Conservation (phyloP, 2,113 vertebrate genomes). For the Nothocercus nigrocapillus region DNA sequence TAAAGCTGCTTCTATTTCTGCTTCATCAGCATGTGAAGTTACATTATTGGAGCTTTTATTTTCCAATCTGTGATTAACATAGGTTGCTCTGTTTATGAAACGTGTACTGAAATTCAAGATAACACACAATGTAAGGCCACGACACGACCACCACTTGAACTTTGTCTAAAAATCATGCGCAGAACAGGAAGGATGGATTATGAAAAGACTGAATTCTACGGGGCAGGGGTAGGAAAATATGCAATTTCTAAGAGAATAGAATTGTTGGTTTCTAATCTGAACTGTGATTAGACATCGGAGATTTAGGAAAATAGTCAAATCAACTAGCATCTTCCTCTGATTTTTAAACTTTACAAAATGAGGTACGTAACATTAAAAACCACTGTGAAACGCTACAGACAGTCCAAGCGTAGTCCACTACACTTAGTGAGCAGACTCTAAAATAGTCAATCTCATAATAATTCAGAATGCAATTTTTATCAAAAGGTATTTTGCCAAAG, state of each 20-base stretch:
- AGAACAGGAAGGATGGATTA: neutral
- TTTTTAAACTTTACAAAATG: neutral
- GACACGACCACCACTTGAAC: slow-evolving; percentile 77
- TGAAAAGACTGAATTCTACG: neutral
- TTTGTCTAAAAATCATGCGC: slow-evolving; percentile 26
- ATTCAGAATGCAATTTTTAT: neutral
- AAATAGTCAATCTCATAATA: slow-evolving; percentile 39
- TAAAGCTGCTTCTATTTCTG: slow-evolving; percentile 82
- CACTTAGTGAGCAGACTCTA: slow-evolving; percentile 57
- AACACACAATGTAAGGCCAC: neutral
- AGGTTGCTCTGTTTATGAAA: slow-evolving; percentile 70
- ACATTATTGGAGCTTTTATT: slow-evolving; percentile 81
- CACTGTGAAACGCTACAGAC: neutral
- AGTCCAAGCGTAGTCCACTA: slow-evolving; percentile 6
- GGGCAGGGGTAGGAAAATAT: slow-evolving; percentile 55
- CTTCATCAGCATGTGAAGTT: slow-evolving; percentile 84
- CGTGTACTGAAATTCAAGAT: slow-evolving; percentile 12
- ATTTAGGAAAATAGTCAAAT: slow-evolving; percentile 3
- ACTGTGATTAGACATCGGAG: neutral
- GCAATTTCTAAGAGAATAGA: neutral
- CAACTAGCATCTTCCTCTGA: neutral
- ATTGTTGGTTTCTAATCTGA: neutral
- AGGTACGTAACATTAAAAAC: slow-evolving; percentile 50
- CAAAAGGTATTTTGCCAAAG: slow-evolving; percentile 49
- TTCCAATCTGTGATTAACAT: slow-evolving; percentile 81